phyloP scores from a whole-genome alignment of 2,888 invertebrate species.

The Cephus pulcher region DNA sequence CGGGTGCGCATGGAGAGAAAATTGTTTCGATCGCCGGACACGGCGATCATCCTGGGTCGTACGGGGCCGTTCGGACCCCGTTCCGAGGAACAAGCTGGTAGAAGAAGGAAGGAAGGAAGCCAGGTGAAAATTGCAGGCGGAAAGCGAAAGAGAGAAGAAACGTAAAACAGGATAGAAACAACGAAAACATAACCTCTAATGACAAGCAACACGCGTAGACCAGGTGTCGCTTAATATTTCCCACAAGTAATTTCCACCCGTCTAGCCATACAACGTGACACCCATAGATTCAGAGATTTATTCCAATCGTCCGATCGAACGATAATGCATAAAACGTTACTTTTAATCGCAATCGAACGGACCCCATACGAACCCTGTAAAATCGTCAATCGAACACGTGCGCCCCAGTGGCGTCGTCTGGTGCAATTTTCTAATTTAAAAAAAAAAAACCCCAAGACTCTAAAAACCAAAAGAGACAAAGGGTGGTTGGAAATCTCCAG shows the following conservation, averaged over 20 bases:
- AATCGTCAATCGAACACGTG: no score
- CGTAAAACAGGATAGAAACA: not conserved
- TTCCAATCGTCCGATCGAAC: slow-evolving; percentile 5
- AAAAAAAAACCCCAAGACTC: no score
- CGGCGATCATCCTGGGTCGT: slow-evolving; percentile 5
- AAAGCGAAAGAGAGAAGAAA: not conserved
- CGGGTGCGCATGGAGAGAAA: not conserved
- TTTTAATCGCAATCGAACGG: no score
- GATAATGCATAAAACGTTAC: slow-evolving; percentile 1
- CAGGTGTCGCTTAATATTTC: slow-evolving; percentile 17
- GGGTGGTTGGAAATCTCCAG: no score
- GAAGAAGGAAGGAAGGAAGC: slow-evolving; percentile 1
- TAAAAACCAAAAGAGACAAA: no score
- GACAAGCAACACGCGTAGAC: slow-evolving; percentile 15
- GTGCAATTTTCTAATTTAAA: no score
- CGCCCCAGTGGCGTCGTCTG: no score
- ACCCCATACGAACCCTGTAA: no score
- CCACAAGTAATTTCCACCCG: no score
- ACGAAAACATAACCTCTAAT: slow-evolving; percentile 2
- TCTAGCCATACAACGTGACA: no score
- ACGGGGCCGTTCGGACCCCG: not conserved
- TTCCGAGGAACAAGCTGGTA: not conserved
- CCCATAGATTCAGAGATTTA: not conserved
- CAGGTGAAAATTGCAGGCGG: slow-evolving; percentile 7
- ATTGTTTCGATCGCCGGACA: slow-evolving; percentile 19